Base-by-base conservation (phyloP, 1,140 invertebrate genomes). In the Theocolax elegans region DNA sequence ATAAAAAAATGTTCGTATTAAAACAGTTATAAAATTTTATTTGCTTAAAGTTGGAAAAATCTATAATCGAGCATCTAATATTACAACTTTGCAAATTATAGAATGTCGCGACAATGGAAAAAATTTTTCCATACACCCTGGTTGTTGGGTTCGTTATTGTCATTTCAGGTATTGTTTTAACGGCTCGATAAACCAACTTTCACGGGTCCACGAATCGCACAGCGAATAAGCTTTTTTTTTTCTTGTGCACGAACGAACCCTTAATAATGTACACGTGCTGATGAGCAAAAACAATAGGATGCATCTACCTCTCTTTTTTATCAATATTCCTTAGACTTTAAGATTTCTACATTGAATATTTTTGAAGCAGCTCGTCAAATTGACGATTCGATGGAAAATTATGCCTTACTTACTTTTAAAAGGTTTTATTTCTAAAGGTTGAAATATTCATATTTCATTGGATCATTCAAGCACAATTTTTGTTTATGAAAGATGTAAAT, bases 101-200 rank as follows among this genome's bases (percentile, higher is more conserved):
- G 6, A 56, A 23, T 29, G 15, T 19, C 7, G 17, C n/a, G 17
- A 58, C 40, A 67, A 58, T 58, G 35, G 23, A 51, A 44, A 21
- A 13, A 38, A 21, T 25, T 31, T 6, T 51, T 51, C 23, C 27
- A 15, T 1, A 17, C 31, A 67, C 10, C 48, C 12, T 40, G 42
- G 54, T 48, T n/a, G 53, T 40, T 53, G 27, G 13, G 0, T 15
- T 62, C 31, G 21, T 62, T 56, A 63, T 70, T 64, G 48, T 70
- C 49, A 31, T 70, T 56, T 56, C 8, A 40, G 10, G 60, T 44
- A 68, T 68, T 72, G 65, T 72, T 72, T 71, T 67, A 68, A 67
- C 66, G 66, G 63, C 71, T 72, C 65, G 44, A 67, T 72, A 68
- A 68, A 59, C 65, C 49, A 72, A 72, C 29, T 72, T 72, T 42